Percentiles rank a stretch among this genome's conserved stretches.
Evolutionary conservation across 2,113 vertebrate species (phyloP).

Genomic region (Malurus cyaneus): DNA sequence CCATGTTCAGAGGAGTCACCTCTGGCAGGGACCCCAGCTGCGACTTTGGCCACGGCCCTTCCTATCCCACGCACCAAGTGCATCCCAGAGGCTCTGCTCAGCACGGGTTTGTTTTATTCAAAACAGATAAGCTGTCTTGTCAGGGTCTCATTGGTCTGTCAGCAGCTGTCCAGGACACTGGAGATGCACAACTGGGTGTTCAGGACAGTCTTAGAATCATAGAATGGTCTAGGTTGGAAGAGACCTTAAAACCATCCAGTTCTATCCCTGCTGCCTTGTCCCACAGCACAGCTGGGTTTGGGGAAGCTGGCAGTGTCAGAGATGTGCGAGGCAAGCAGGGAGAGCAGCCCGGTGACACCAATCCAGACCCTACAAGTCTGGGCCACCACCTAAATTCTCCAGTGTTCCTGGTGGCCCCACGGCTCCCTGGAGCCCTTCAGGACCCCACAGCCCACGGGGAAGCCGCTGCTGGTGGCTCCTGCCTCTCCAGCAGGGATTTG

Average conservation of each 20-base stretch:
- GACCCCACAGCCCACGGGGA: background rate
- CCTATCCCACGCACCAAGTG: background rate
- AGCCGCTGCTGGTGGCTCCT: background rate
- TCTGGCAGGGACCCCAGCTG: background rate
- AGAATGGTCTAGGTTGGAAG: background rate
- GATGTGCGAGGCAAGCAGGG: fast-evolving
- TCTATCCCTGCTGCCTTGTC: background rate
- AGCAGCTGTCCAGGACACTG: background rate
- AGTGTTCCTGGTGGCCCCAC: background rate
- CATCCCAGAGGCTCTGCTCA: background rate
- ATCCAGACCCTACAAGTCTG: no score
- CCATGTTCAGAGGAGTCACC: background rate
- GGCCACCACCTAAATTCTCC: background rate
- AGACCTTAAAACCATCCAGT: background rate
- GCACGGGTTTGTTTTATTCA: background rate
- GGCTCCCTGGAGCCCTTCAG: background rate
- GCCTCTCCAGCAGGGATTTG: background rate
- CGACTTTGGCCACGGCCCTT: background rate
- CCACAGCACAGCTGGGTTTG: background rate
- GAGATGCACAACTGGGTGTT: background rate
- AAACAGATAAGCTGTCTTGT: background rate
- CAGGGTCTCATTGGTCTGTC: background rate
- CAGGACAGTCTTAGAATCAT: background rate
- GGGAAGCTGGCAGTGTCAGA: background rate
- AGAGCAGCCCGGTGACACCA: background rate